phyloP scores from a whole-genome alignment of 2,888 invertebrate species.

The Drosophila prostipennis region DNA sequence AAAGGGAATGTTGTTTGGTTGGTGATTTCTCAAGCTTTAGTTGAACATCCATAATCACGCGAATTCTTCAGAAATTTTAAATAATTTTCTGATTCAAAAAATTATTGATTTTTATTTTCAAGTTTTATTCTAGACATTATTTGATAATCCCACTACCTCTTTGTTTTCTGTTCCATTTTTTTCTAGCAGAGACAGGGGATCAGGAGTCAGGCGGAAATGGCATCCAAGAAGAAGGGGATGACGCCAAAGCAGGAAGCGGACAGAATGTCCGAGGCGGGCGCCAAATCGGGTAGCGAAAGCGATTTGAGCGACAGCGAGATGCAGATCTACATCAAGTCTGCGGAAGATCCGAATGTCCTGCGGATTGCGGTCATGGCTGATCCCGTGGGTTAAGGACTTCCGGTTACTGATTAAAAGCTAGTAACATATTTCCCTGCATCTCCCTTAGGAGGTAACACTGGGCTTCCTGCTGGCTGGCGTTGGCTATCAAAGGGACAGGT shows the following conservation, averaged over 20 bases:
- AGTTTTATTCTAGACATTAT: too few relatives aligned
- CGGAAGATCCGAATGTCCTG: constrained; percentile 37
- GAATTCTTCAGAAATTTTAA: too few relatives aligned
- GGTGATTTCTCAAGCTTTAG: too few relatives aligned
- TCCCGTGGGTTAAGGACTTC: constrained; percentile 29
- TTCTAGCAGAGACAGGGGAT: not conserved
- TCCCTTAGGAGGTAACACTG: constrained; percentile 52
- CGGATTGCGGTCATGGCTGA: constrained; percentile 57
- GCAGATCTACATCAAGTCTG: not conserved
- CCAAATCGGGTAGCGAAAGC: not conserved
- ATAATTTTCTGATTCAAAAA: too few relatives aligned
- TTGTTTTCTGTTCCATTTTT: not conserved
- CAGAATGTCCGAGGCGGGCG: not conserved
- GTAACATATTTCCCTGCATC: not conserved
- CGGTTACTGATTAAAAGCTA: not conserved
- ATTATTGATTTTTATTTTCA: too few relatives aligned
- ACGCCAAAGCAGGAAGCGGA: not conserved
- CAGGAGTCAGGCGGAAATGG: not conserved
- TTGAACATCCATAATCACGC: too few relatives aligned
- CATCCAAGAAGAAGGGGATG: not conserved
- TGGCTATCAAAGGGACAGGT: constrained; percentile 50
- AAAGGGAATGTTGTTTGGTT: too few relatives aligned
- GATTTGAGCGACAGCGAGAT: not conserved
- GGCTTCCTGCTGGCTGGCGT: constrained; percentile 60
- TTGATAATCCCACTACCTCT: not conserved